These are phyloP conservation scores for Lasioglossum oenotherae DNA, from an alignment of 2,888 invertebrate genomes.

Conservation along the genomic window DNA sequence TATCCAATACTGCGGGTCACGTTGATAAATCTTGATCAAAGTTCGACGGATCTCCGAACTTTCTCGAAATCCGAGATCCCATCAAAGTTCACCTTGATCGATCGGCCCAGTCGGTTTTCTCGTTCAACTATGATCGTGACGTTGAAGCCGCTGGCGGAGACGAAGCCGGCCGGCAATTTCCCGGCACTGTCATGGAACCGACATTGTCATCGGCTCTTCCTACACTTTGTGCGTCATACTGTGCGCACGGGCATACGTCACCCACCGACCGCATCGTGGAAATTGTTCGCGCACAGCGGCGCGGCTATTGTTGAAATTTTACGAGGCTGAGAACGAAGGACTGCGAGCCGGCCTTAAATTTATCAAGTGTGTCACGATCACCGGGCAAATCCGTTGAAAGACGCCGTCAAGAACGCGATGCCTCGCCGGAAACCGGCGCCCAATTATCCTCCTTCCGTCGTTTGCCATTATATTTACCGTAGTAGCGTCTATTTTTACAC, in stretches of 20 bases:
- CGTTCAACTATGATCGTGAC: not conserved
- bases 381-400: constrained; percentile 16
- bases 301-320: constrained; percentile 41
- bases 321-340: constrained; percentile 43
- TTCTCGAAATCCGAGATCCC: not conserved
- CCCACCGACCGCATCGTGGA: constrained; percentile 12
- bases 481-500: not conserved
- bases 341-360: constrained; percentile 39
- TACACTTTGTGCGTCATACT: constrained; percentile 47
- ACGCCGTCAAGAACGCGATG: not conserved
- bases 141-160: not conserved
- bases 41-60: not conserved
- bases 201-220: constrained; percentile 48
- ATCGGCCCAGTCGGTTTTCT: not conserved
- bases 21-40: not conserved
- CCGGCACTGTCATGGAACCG: not conserved
- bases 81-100: not conserved
- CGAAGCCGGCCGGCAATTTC: constrained; percentile 1
- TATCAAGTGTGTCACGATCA: constrained; percentile 49
- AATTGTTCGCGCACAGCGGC: constrained; percentile 32
- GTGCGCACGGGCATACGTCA: constrained; percentile 46
- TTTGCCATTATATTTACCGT: not conserved
- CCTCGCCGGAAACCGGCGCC: not conserved
- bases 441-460: not conserved
- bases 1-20: not conserved